Base-by-base conservation (phyloP, 2,888 invertebrate genomes). In the Toxonevra muliebris region DNA sequence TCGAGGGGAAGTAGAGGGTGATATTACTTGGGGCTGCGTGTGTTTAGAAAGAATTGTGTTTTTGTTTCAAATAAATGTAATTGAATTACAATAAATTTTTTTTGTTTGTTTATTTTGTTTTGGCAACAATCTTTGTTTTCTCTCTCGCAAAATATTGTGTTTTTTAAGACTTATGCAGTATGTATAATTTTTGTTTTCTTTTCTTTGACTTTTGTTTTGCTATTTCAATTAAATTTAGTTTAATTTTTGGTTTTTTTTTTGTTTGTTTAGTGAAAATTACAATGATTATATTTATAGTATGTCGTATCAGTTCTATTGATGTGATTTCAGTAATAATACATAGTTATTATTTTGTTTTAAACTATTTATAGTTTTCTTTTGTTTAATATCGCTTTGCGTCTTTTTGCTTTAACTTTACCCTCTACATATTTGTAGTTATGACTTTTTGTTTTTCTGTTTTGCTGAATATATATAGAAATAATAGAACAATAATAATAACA, bases 91-190 rank as follows among this genome's bases (percentile, higher is more conserved):
- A 30, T 30, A 30, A 30, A 30, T 30, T 57, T 69, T 69, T 61
- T 71, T 73, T 67, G 66, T 77, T 75, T 71, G 65, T 55, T 71
- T 70, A 66, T 73, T 74, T 73, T 70, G 72, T 75, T 77, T 79
- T 81, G 81, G 82, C 81, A 81, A 81, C 81, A 81, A 81, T 81
- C 81, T 81, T 80, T 80, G 82, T 80, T 80, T 74, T 74, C 74
- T 81, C 82, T 81, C 81, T 81, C 81, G 79, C 79, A 68, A 63
- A 59, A 54, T 63, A 60, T 68, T 68, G 59, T 63, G 12, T 66
- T 57, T 42, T 43, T 41, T 7, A 30, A 30, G 30, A 30, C 30
- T 30, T 30, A 30, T 30, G 30, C 30, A 30, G 30, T 30, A 30
- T 30, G 30, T 30, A 30, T 30, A 10, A 30, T 41, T 41, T 55